Base-by-base conservation (phyloP, 2,797 vertebrate genomes). In the Enteromius viviparus region DNA sequence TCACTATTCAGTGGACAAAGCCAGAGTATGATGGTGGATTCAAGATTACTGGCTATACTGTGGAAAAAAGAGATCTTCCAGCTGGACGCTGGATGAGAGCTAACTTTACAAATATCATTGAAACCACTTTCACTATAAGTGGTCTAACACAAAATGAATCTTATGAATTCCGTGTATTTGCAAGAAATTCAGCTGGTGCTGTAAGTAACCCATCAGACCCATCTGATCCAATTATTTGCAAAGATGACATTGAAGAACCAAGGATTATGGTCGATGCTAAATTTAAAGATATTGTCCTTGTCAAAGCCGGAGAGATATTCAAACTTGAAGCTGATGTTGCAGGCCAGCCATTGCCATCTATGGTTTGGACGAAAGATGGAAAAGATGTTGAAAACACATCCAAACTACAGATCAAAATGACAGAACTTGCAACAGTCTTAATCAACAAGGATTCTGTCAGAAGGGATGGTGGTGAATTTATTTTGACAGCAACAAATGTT, bases 1-100 rank as follows among this genome's bases (percentile, higher is more conserved):
- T 99, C 85, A 95, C 97, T 68, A 92, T 99, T 90, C 95, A 96
- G 89, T 99, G 98, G 98, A 94, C 95, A 85, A 99, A 98, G 89
- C 98, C 98, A 84, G 96, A 98, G 86, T 99, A 99, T 84, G 97
- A 98, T 79, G 98, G 98, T 89, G 98, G 98, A 66, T 99, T 99
- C 90, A 99, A 99, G 91, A 98, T 99, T 88, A 99, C 97, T 82
- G 97, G 98, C 87, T 99, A 99, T 78, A 95, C 94, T 2, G 96
- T 99, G 87, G 98, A 99, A 91, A 99, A 97, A 92, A 96, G 92
- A 93, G 97, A 99, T 87, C 92, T 97, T 86, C 97, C 97, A 81
- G 89, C 95, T 86, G 97, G 97, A 60, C 96, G 98, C 55, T 99
- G 98, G 98, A 95, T 96, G 3, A 97, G 96, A 90, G 98, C 97